A percentile compares a stretch with the other conserved stretches of the same genome.
Conservation (phyloP, 1,140 invertebrate species). For the Cherax destructor region DNA sequence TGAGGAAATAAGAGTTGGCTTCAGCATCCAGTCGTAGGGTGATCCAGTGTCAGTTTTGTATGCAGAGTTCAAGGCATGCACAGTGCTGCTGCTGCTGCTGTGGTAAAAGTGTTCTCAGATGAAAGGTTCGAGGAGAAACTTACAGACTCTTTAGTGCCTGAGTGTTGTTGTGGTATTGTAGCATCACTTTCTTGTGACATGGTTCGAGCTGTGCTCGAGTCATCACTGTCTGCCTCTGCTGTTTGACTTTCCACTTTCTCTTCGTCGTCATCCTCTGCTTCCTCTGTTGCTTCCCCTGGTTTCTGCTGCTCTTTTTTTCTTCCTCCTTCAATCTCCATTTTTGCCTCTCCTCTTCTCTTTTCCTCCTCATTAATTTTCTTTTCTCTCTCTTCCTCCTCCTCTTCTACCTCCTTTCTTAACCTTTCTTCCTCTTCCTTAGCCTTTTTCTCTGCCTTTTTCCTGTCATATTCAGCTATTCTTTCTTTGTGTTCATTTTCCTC, state of each 20-base stretch:
- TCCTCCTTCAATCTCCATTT: conserved; percentile 36
- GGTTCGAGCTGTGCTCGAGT: background rate
- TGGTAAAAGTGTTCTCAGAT: background rate
- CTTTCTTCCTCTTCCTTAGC: conserved; percentile 47
- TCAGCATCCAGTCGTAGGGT: conserved; percentile 48
- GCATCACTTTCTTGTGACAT: background rate
- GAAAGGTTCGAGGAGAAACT: background rate
- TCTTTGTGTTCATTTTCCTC: conserved; percentile 60
- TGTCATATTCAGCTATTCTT: conserved; percentile 54
- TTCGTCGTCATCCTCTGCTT: conserved; percentile 30
- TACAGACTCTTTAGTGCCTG: background rate
- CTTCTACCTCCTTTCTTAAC: conserved; percentile 39
- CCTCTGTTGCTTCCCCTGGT: conserved; percentile 18
- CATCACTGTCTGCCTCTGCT: conserved; percentile 12
- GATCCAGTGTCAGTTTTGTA: conserved; percentile 8
- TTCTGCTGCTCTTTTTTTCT: conserved; percentile 46
- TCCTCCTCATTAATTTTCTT: conserved; percentile 40
- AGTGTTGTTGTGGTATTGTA: background rate
- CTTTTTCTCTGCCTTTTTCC: conserved; percentile 46
- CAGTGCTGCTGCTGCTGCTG: background rate
- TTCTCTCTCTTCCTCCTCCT: conserved; percentile 54
- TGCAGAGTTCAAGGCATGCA: background rate
- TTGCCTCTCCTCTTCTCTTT: conserved; percentile 38
- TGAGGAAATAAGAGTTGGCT: conserved; percentile 50
- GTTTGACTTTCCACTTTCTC: background rate